These are phyloP conservation scores for Felis chaus DNA, from an alignment of 2,113 vertebrate species.

Conservation along the genomic window DNA sequence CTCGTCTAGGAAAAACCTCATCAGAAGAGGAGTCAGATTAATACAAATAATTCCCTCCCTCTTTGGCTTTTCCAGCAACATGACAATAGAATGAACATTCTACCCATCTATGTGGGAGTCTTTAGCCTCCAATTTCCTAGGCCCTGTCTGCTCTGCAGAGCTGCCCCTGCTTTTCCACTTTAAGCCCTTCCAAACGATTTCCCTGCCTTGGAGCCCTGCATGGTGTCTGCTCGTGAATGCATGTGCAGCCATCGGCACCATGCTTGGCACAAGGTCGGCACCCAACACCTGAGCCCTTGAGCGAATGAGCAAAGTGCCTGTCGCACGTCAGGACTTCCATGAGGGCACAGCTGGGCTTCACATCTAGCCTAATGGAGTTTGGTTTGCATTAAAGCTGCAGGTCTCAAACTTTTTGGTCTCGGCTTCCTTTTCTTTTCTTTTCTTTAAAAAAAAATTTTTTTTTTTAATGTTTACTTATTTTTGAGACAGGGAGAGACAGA, in stretches of 20 bases:
- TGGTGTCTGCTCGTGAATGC: neutral
- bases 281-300: too few relatives aligned
- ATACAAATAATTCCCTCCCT: neutral
- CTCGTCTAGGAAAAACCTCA: neutral
- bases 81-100: neutral
- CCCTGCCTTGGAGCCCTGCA: too few relatives aligned
- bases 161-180: neutral
- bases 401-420: neutral
- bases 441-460: too few relatives aligned
- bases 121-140: neutral
- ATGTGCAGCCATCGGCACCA: too few relatives aligned
- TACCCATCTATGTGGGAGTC: neutral
- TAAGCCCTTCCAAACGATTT: neutral
- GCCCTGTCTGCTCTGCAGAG: neutral
- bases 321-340: rapidly evolving
- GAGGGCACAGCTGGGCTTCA: neutral
- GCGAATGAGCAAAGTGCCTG: rapidly evolving
- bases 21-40: neutral
- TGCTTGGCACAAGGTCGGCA: neutral
- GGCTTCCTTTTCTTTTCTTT: neutral
- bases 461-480: too few relatives aligned
- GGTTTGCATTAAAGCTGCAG: neutral
- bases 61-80: neutral
- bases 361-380: too few relatives aligned
- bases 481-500: too few relatives aligned